These are phyloP conservation scores for Brachionus sp. DNA, from an alignment of 1,140 invertebrate genomes.

Conservation along the genomic window DNA sequence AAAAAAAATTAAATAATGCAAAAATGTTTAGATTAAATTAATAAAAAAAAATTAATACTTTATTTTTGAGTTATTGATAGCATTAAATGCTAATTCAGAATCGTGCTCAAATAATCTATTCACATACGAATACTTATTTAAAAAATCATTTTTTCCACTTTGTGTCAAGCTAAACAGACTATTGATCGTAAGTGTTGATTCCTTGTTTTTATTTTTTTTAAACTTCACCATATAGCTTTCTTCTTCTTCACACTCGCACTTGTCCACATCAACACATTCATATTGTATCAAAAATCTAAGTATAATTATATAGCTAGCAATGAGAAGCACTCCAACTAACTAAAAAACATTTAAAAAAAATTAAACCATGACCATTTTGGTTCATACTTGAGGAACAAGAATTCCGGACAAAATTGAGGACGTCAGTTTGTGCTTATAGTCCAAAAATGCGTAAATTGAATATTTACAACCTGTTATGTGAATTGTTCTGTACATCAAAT, in stretches of 20 bases:
- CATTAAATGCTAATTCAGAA: neutral
- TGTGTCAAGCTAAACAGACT: neutral
- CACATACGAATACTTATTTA: neutral
- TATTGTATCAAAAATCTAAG: constrained; percentile 27
- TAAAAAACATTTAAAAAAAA: neutral
- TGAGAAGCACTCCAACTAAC: constrained; percentile 22
- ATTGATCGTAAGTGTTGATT: neutral
- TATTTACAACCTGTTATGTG: constrained; percentile 40
- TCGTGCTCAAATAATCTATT: neutral
- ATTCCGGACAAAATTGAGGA: constrained; percentile 7
- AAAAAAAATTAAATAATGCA: neutral
- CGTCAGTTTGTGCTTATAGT: constrained; percentile 36
- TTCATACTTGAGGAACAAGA: neutral
- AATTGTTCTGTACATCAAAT: constrained; percentile 3
- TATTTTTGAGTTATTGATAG: neutral
- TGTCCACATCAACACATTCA: neutral
- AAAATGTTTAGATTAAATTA: neutral
- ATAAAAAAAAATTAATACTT: neutral
- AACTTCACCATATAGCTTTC: neutral
- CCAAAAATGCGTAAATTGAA: constrained; percentile 37
- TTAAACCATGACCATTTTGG: neutral
- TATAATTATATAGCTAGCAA: constrained; percentile 19
- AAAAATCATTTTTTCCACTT: neutral
- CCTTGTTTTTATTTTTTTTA: neutral
- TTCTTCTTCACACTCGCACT: neutral